A percentile compares a stretch with the other conserved stretches of the same genome.
Evolutionary conservation across 2,113 vertebrate species (phyloP).

Genomic region (Protobothrops flavoviridis): DNA sequence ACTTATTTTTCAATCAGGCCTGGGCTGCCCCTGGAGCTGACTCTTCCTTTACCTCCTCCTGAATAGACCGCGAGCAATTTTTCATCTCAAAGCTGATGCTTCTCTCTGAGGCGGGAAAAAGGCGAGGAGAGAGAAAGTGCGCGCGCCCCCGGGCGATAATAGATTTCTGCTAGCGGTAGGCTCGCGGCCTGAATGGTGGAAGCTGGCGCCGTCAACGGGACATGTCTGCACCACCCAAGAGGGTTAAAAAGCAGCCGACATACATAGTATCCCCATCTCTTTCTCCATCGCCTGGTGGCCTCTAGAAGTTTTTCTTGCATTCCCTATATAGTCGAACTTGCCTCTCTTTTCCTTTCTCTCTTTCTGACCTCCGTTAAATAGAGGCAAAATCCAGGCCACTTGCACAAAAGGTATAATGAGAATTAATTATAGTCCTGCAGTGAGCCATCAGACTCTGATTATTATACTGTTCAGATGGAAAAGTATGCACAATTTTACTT

Average conservation of each 20-base stretch:
- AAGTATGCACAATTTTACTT: not conserved
- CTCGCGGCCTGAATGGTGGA: conserved; percentile 32
- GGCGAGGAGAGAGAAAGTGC: not conserved
- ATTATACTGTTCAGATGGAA: not conserved
- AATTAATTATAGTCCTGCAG: conserved; percentile 63
- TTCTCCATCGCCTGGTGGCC: not conserved
- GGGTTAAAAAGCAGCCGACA: conserved; percentile 48
- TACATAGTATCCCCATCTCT: not conserved
- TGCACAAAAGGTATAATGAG: not conserved
- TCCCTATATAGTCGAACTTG: not conserved
- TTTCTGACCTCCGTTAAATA: conserved; percentile 40
- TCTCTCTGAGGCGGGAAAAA: conserved; percentile 50
- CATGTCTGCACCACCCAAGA: conserved; percentile 50
- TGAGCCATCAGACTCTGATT: not conserved
- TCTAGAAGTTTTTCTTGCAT: not conserved
- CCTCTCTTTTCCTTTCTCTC: not conserved
- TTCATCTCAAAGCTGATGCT: conserved; percentile 79
- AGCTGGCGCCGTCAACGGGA: conserved; percentile 54
- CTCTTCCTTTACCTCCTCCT: conserved; percentile 85
- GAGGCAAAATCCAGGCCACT: conserved; percentile 38
- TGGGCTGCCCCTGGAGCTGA: conserved; percentile 90
- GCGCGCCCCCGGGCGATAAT: conserved; percentile 29
- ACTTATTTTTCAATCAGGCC: conserved; percentile 99
- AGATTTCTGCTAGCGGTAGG: conserved; percentile 44
- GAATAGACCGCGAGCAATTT: conserved; percentile 89